Conservation (phyloP, 2,113 vertebrate genomes). For the Eulacestoma nigropectus region DNA sequence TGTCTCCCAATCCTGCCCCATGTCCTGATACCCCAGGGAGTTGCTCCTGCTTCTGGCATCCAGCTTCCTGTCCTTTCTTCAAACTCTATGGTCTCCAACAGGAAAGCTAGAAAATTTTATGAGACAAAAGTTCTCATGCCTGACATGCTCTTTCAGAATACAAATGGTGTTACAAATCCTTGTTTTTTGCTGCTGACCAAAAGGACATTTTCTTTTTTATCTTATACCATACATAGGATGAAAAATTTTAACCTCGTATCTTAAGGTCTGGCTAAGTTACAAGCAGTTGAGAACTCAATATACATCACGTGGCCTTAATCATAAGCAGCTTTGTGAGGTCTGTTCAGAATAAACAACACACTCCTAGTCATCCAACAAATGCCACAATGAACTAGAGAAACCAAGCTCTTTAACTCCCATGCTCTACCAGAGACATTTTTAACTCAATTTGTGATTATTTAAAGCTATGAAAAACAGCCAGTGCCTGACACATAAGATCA, state of each 20-base stretch:
- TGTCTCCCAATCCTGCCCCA: not conserved
- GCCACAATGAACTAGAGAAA: not conserved
- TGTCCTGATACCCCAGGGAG: not conserved
- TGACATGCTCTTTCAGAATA: not conserved
- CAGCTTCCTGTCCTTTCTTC: not conserved
- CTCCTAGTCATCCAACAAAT: not conserved
- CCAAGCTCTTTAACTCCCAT: not conserved
- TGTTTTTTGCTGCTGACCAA: not conserved
- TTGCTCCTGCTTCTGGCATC: not conserved
- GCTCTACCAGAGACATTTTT: not conserved
- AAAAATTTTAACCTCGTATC: not conserved
- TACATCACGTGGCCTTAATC: not conserved
- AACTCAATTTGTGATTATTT: not conserved
- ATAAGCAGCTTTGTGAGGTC: not conserved
- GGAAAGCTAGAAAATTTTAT: not conserved
- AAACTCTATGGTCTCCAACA: not conserved
- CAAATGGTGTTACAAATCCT: not conserved
- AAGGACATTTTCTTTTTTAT: not conserved
- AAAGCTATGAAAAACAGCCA: not conserved
- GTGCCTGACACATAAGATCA: not conserved
- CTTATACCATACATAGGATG: not conserved
- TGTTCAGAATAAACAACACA: not conserved
- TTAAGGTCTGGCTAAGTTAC: not conserved
- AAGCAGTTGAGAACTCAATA: not conserved
- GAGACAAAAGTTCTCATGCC: not conserved